Conservation (phyloP, 2,888 invertebrate genomes). For the Rhogogaster chlorosoma region DNA sequence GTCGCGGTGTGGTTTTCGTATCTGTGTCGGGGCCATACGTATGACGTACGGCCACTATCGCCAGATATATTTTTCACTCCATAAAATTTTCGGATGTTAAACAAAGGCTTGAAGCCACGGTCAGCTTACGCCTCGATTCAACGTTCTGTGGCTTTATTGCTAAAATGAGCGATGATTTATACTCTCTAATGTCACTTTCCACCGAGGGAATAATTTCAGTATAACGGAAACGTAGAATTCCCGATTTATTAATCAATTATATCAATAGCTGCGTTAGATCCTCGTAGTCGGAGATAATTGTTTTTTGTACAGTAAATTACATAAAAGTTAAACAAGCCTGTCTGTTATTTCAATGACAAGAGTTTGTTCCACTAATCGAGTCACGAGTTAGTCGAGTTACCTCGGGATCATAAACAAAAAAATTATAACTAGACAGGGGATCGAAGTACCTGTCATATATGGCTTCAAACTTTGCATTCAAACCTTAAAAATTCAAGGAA, state of each 20-base stretch:
- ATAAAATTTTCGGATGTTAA: background rate
- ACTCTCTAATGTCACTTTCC: background rate
- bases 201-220: background rate
- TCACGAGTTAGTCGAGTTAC: background rate
- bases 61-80: background rate
- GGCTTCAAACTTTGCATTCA: background rate
- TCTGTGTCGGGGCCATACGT: background rate
- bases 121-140: background rate
- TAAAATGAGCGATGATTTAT: background rate
- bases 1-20: slow-evolving; percentile 37
- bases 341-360: slow-evolving; percentile 7
- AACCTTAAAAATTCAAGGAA: background rate
- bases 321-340: background rate
- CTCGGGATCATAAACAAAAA: background rate
- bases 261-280: background rate
- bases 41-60: background rate
- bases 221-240: background rate
- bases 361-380: background rate
- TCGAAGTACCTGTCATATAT: background rate
- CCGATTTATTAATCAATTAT: background rate
- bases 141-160: background rate
- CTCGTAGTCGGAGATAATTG: background rate
- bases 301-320: background rate
- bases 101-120: background rate
- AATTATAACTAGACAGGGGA: background rate